Evolutionary conservation across 2,113 vertebrate species (phyloP), one percentile per base, ranked within the genome.

Genomic region (Erythrocebus patas): DNA sequence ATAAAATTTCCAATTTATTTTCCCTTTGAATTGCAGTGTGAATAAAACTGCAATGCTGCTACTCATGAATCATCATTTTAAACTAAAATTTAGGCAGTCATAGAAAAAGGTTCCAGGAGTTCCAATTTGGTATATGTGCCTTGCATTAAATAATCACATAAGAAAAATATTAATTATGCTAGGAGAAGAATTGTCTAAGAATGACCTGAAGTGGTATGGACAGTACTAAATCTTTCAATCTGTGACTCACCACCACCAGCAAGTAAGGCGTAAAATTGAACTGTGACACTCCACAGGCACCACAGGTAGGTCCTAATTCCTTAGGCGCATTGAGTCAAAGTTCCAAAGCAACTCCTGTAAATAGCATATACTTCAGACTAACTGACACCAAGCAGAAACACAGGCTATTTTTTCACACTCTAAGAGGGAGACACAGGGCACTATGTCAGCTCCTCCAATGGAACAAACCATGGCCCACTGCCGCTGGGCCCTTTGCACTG

Each of bases 361-460:
- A 55, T 0, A 48, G 17, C 8, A 76, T 6, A 23, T 1, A 23
- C 17, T n/a, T 20, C 3, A 17, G 61, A 38, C 25, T 76, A 17
- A 72, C 17, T 23, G 14, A 2, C 9, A 30, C 10, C 64, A 50
- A n/a, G 5, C 0, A 12, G 16, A 2, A 9, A 20, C 0, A 20
- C 4, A 6, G 6, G 18, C 11, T 55, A 23, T 38, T 38, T 91
- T 22, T 35, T 16, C n/a, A 64, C 2, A 25, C 8, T 76, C 11
- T 59, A 16, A 64, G 18, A 20, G 64, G 2, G 3, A 86, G 32
- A 12, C 0, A 6, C 78, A 40, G 8, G 40, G 32, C 66, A 13
- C 11, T 32, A 55, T 3, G 5, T 8, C 20, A 32, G 3, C 2
- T 85, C 12, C 6, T 12, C 38, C 2, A 10, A 5, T 32, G 18